These are phyloP conservation scores for Euglossa dilemma DNA, from an alignment of 1,140 invertebrate genomes.

Conservation along the genomic window DNA sequence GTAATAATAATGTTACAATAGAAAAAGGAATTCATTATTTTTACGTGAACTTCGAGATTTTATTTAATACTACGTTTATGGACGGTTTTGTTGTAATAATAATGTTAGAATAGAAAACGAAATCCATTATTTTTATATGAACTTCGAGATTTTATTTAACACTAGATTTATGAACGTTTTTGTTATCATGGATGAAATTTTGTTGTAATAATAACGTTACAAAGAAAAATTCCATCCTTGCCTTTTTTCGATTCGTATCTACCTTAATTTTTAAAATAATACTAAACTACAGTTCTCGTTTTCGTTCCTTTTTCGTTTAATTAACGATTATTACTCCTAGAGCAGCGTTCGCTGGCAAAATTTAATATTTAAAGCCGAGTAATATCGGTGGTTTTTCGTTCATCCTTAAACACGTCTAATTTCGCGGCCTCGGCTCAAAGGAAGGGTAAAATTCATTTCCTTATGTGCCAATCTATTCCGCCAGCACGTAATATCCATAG, in stretches of 20 bases:
- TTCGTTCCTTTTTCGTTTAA: not conserved
- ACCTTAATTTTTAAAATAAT: not conserved
- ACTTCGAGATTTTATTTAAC: too few species aligned
- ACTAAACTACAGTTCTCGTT: not conserved
- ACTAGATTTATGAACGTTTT: too few species aligned
- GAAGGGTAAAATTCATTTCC: not conserved
- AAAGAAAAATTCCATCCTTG: too few species aligned
- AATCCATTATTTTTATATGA: too few species aligned
- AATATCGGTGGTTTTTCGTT: not conserved
- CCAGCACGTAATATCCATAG: not conserved
- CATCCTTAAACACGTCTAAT: not conserved
- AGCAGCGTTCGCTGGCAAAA: not conserved
- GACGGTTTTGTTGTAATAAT: too few species aligned
- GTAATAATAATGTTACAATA: too few species aligned
- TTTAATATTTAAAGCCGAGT: not conserved
- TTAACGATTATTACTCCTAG: not conserved
- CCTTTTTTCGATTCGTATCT: not conserved
- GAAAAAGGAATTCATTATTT: too few species aligned
- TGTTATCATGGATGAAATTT: too few species aligned
- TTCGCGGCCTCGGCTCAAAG: not conserved
- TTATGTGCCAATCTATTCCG: not conserved
- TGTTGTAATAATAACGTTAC: too few species aligned
- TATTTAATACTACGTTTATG: too few species aligned
- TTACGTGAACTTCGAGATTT: too few species aligned
- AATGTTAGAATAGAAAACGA: too few species aligned